Evolutionary conservation across 2,888 invertebrate genomes (phyloP), one percentile per base, ranked within the genome.

Genomic region (Argyresthia albistria): DNA sequence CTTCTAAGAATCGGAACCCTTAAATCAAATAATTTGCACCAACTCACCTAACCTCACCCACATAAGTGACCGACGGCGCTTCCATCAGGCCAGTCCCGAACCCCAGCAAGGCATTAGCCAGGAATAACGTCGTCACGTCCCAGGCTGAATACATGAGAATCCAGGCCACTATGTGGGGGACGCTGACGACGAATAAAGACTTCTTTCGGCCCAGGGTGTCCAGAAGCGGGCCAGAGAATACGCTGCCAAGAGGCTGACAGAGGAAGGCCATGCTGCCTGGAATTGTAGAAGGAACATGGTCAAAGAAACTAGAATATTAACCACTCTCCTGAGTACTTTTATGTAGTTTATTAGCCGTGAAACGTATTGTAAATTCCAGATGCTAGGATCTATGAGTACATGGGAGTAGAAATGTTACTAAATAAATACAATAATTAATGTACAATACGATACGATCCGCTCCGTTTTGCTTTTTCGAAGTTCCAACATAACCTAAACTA

Each of bases 81-180:
- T 90, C 90, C 90, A 90, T 89, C 12, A 90, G 78, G 0, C 90
- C 90, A 3, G 89, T 88, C 0, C 90, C 90, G 4, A 90, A 75
- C 0, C 90, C 90, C 53, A 90, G 69, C 15, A 90, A 60, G 0
- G 89, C 83, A 45, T 88, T 88, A 0, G 80, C 89, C 0, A 86
- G 66, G 66, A 88, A 90, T 52, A 90, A 63, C 0, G 79, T 73
- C 1, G 83, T 75, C 0, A 88, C 76, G 35, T 89, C 67, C 73
- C 78, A 80, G 0, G 89, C 87, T 50, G 76, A 82, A 65, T 88
- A 87, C 71, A 90, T 79, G 43, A 90, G 67, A n/a, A 89, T 60
- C 90, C 90, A 90, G 0, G 89, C 90, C 35, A 88, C 61, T 11
- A 90, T 65, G 55, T 89, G 89, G 4, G 90, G 90, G 60, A 90